phyloP scores from a whole-genome alignment of 2,888 invertebrate genomes.

The Arrhopalites spinosus region DNA sequence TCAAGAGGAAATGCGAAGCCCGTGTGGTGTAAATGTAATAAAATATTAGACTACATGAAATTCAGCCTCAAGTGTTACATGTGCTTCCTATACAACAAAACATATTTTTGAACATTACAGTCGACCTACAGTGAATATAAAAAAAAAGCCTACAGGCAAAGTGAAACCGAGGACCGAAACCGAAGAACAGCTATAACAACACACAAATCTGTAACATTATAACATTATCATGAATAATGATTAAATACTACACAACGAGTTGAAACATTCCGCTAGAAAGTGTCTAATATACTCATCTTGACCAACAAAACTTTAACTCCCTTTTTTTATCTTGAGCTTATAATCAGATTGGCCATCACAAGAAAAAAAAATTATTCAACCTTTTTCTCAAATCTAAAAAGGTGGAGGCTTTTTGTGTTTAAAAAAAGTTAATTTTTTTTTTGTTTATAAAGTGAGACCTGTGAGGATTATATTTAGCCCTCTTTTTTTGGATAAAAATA shows the following conservation, averaged over 20 bases:
- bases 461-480: too few species aligned
- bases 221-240: not conserved
- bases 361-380: not conserved
- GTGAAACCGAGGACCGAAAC: slow-evolving; percentile 12
- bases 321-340: not conserved
- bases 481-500: not conserved
- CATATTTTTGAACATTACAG: too few species aligned
- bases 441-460: too few species aligned
- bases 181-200: not conserved
- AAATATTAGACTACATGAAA: too few species aligned
- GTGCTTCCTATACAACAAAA: too few species aligned
- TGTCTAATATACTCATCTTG: not conserved
- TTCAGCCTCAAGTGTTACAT: too few species aligned
- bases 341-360: slow-evolving; percentile 15
- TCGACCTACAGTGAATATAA: too few species aligned
- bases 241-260: slow-evolving; percentile 9
- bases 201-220: not conserved
- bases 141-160: not conserved
- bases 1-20: slow-evolving; percentile 34
- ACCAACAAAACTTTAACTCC: not conserved
- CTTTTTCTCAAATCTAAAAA: too few species aligned
- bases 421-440: too few species aligned
- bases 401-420: too few species aligned
- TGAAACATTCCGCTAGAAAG: not conserved
- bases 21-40: slow-evolving; percentile 19